These are phyloP conservation scores for Pituophis catenifer DNA, from an alignment of 2,113 vertebrate genomes.

Conservation along the genomic window DNA sequence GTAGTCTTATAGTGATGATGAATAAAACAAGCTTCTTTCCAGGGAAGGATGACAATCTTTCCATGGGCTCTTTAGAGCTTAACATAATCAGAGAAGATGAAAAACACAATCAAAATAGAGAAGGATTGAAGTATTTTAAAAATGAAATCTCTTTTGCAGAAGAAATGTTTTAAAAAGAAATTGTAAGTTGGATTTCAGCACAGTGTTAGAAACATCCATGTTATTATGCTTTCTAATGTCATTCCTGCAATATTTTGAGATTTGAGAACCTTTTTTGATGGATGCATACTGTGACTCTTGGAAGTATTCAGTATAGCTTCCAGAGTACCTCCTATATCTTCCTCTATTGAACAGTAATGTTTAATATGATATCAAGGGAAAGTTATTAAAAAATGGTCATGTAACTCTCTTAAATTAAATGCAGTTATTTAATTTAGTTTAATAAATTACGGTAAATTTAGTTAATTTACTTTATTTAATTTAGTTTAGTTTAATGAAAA, in stretches of 20 bases:
- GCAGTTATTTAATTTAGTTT: background rate
- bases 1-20: background rate
- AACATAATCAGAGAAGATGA: background rate
- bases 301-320: background rate
- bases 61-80: background rate
- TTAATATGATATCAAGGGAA: background rate
- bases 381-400: background rate
- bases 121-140: background rate
- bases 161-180: background rate
- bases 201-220: background rate
- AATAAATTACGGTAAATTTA: too few species aligned
- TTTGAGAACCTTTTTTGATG: background rate
- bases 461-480: too few species aligned
- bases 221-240: background rate
- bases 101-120: background rate
- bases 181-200: background rate
- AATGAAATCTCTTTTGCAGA: background rate
- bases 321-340: background rate
- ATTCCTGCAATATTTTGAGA: slow-evolving; percentile 20
- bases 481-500: too few species aligned
- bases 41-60: background rate
- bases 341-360: background rate
- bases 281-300: background rate
- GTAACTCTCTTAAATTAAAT: background rate
- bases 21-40: background rate